A percentile compares a stretch with the other conserved stretches of the same genome.
Evolutionary conservation across 2,888 invertebrate genomes (phyloP).

Genomic region (Sthenelais limicola): DNA sequence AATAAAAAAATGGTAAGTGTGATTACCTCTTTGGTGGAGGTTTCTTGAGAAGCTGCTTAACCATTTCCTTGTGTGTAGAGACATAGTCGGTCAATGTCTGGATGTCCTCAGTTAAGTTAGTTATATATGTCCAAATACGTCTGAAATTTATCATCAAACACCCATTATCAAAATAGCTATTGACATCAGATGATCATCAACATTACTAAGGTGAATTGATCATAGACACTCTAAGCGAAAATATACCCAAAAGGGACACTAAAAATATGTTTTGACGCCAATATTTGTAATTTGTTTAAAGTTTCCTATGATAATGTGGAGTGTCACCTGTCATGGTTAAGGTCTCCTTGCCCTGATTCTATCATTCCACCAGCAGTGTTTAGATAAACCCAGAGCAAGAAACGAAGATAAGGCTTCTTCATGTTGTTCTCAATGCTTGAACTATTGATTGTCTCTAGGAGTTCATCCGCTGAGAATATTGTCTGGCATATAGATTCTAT

Average conservation of each 20-base stretch:
- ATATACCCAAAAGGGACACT: too few relatives aligned
- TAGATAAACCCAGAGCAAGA: conserved; percentile 70
- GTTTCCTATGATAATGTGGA: too few relatives aligned
- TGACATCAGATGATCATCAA: too few relatives aligned
- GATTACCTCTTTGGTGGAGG: conserved; percentile 63
- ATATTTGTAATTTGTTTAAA: too few relatives aligned
- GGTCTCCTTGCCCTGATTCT: conserved; percentile 66
- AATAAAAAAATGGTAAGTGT: too few relatives aligned
- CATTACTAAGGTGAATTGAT: too few relatives aligned
- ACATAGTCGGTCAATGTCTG: conserved; percentile 56
- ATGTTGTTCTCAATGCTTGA: conserved; percentile 61
- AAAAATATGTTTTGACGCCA: too few relatives aligned
- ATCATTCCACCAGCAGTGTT: conserved; percentile 70
- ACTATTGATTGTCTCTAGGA: conserved; percentile 67
- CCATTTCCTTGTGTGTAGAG: conserved; percentile 54
- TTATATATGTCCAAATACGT: conserved; percentile 64
- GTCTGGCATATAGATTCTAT: conserved; percentile 72
- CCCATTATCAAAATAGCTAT: too few relatives aligned
- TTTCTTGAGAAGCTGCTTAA: conserved; percentile 66
- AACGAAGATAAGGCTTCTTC: conserved; percentile 67
- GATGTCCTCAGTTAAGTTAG: conserved; percentile 57
- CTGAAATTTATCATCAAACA: conserved; percentile 51
- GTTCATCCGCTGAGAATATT: conserved; percentile 68
- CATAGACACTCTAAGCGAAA: too few relatives aligned
- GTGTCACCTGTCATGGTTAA: conserved; percentile 61